Evolutionary conservation across 2,113 vertebrate species (phyloP).

Genomic region (Apteryx mantelli): DNA sequence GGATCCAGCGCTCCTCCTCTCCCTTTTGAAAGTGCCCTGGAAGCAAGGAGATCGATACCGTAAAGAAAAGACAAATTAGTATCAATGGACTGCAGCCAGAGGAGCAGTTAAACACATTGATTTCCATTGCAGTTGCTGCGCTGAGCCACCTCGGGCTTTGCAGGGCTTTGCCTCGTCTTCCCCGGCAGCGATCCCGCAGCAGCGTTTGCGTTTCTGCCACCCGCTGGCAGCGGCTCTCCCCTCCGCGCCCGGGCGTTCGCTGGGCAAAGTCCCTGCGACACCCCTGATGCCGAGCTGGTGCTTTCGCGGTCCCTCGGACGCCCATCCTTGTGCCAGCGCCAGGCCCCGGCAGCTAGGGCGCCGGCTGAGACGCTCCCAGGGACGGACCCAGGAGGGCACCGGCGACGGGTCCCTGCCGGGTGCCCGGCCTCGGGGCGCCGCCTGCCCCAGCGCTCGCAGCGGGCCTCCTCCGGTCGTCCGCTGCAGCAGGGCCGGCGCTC

Average conservation of each 20-base stretch:
- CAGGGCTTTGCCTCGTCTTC: not conserved
- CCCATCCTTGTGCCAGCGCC: too few species aligned
- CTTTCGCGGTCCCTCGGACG: too few species aligned
- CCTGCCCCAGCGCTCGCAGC: too few species aligned
- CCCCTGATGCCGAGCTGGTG: too few species aligned
- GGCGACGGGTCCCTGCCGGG: too few species aligned
- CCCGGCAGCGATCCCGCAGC: not conserved
- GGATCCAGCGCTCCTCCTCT: not conserved
- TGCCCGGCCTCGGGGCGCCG: too few species aligned
- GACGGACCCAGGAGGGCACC: too few species aligned
- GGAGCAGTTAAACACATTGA: not conserved
- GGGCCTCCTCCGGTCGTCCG: too few species aligned
- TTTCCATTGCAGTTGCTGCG: not conserved
- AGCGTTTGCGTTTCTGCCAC: fast-evolving
- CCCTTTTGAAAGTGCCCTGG: not conserved
- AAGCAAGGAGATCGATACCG: not conserved
- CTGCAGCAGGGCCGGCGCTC: too few species aligned
- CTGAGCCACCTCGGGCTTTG: not conserved
- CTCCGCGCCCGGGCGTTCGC: not conserved
- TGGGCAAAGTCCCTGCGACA: not conserved
- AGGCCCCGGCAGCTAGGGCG: too few species aligned
- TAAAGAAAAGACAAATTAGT: not conserved
- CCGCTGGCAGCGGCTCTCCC: too few species aligned
- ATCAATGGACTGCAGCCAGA: not conserved
- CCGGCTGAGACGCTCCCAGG: too few species aligned